These are phyloP conservation scores for Parochlus steinenii DNA, from an alignment of 2,888 invertebrate genomes.

Conservation along the genomic window DNA sequence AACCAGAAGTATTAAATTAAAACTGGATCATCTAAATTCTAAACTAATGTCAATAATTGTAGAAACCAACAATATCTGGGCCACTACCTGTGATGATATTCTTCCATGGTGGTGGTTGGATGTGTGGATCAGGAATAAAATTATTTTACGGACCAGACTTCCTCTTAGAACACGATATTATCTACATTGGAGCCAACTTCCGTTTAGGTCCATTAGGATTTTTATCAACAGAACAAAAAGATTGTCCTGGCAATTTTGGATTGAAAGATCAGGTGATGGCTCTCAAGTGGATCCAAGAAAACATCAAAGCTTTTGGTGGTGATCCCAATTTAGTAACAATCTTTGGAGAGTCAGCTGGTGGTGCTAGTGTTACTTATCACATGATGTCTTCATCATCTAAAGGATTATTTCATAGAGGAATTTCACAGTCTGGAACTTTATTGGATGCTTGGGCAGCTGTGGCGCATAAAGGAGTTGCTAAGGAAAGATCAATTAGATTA, in stretches of 20 bases:
- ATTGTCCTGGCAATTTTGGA: slow-evolving; percentile 49
- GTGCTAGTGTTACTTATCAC: slow-evolving; percentile 48
- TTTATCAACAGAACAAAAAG: slow-evolving; percentile 44
- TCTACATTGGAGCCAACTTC: slow-evolving; percentile 53
- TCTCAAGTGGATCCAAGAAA: slow-evolving; percentile 42
- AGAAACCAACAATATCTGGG: too few species aligned
- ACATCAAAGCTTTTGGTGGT: slow-evolving; percentile 44
- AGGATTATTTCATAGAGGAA: slow-evolving; percentile 52
- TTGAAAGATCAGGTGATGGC: slow-evolving; percentile 48
- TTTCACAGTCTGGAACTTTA: slow-evolving; percentile 59
- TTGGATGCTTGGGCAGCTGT: slow-evolving; percentile 50
- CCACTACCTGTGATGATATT: slow-evolving; percentile 55
- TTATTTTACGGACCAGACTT: slow-evolving; percentile 52
- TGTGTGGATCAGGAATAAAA: slow-evolving; percentile 51
- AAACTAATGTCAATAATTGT: too few species aligned
- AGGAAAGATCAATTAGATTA: slow-evolving; percentile 39
- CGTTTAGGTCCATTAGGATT: slow-evolving; percentile 52
- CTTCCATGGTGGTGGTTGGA: slow-evolving; percentile 48
- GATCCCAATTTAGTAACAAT: slow-evolving; percentile 44
- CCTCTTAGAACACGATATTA: slow-evolving; percentile 48
- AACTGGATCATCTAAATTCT: slow-evolving; percentile 12
- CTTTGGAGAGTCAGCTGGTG: slow-evolving; percentile 55
- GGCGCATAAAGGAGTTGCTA: slow-evolving; percentile 39
- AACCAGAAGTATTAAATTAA: slow-evolving; percentile 28
- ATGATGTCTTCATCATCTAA: slow-evolving; percentile 41